Base-by-base conservation (phyloP, 2,888 invertebrate species). In the Drosophila anomelani region DNA sequence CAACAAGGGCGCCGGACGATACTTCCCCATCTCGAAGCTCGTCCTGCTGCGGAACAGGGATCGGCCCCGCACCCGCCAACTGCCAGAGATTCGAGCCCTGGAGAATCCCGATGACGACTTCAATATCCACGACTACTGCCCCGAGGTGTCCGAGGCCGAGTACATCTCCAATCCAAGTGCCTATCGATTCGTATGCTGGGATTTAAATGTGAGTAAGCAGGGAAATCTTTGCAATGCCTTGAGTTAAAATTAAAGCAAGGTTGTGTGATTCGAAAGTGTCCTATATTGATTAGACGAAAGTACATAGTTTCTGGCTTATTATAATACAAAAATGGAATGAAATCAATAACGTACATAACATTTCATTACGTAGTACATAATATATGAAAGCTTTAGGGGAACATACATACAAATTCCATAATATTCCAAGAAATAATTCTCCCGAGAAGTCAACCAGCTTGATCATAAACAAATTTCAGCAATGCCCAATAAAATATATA, bases 1-100 rank as follows among this genome's bases (percentile, higher is more conserved):
- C 92, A 98, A 98, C 91, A 96, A 96, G 90, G 99, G 99, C 4
- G 95, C 95, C 83, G 99, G 99, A 0, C 96, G 96, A 67, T 96
- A 97, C 92, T 96, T 99, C 85, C 97, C 98, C 0, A 96, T 98
- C 81, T 95, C 97, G 0, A 97, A 98, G 90, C 93, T 99, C 62
- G 98, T 99, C 4, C 93, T 98, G 61, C 93, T 96, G 60, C 93
- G 98, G 78, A 98, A 98, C 91, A 96, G 96, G 90, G 98, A 98
- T 84, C 94, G 98, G 46, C 94, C 96, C 0, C 94, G 96, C 67
- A 95, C 97, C 82, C 97, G 96, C 93, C 94, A 96, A 94, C 91
- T 97, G 44, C 96, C 96, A 0, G 95, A 95, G 26, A 93, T 97
- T 54, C 94, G 95, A 87, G 94, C 95, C 0, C 95, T 97, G 94